Evolutionary conservation across 1,140 invertebrate genomes (phyloP), one percentile per base, ranked within the genome.

Genomic region (Drosophila sp.): DNA sequence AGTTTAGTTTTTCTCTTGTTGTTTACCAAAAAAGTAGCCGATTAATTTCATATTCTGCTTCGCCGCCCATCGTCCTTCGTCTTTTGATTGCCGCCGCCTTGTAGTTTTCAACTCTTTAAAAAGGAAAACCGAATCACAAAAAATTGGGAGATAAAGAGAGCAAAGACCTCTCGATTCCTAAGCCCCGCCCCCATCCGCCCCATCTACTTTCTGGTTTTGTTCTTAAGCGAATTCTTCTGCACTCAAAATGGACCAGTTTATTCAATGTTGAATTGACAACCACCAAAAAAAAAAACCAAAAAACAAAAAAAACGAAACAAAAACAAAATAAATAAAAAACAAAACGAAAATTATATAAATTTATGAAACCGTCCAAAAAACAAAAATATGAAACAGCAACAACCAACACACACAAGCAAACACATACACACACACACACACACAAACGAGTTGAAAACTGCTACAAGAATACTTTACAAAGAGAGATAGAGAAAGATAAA

Each of bases 381-480:
- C 58, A 27, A 54, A 54, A 75, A 71, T 67, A 86, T 67, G 56
- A 72, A 78, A 72, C 58, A 76, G 66, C 79, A 79, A 70, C 77
- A 70, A 69, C 64, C 57, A 61, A 81, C 79, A 69, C 54, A 60
- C 32, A 63, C 11, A 56, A n/a, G 17, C 38, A 40, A 0, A 32
- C 60, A 62, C 25, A 75, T 41, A 70, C 56, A 54, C 65, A 60
- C 50, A 70, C 4, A 69, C 66, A 55, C 58, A 29, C 25, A 60
- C 35, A 69, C 11, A 84, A 76, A 86, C 84, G 83, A 89, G 80
- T 89, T 90, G 84, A 89, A 89, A 89, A 89, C 84, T 87, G 84
- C 79, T 80, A 76, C 72, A 79, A 79, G 47, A 79, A 72, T 61
- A 76, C 73, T 76, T 76, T 76, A 64, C 50, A 55, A 35, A 50